These are phyloP conservation scores for Emydocephalus ijimae DNA, from an alignment of 2,113 vertebrate species.

Conservation along the genomic window DNA sequence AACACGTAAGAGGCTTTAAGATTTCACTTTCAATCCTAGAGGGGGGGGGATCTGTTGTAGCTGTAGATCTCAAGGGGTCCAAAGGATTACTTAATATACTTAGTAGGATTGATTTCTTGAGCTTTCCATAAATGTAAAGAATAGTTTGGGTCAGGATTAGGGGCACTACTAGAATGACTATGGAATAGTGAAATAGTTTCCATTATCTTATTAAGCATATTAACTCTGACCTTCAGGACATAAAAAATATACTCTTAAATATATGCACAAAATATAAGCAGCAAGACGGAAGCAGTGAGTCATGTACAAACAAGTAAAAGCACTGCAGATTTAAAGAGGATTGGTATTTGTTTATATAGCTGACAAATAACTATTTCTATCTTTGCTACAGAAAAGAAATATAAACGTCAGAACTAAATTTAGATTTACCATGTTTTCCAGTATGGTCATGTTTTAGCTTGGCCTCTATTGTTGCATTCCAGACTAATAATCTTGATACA, in stretches of 20 bases:
- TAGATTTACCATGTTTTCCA: conserved; percentile 18
- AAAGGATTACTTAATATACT: conserved; percentile 8
- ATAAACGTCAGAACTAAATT: not conserved
- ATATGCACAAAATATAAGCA: not conserved
- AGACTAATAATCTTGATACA: not conserved
- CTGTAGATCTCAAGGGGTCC: conserved; percentile 1
- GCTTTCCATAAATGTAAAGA: conserved; percentile 11
- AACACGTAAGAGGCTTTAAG: not conserved
- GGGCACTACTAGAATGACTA: conserved; percentile 3
- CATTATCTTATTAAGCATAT: conserved; percentile 2
- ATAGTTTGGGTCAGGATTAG: conserved; percentile 5
- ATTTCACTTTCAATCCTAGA: conserved; percentile 5
- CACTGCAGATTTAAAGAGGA: not conserved
- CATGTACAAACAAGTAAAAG: not conserved
- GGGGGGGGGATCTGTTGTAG: not conserved
- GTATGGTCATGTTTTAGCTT: conserved; percentile 23
- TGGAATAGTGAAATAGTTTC: not conserved
- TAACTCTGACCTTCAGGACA: not conserved
- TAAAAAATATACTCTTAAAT: not conserved
- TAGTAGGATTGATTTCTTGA: conserved; percentile 19
- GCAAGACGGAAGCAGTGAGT: not conserved
- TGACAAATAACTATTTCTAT: not conserved
- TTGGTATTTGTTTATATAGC: not conserved
- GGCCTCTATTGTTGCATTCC: not conserved
- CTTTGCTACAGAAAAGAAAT: conserved; percentile 1